Conservation (phyloP, 2,113 vertebrate species). For the Talpa occidentalis region DNA sequence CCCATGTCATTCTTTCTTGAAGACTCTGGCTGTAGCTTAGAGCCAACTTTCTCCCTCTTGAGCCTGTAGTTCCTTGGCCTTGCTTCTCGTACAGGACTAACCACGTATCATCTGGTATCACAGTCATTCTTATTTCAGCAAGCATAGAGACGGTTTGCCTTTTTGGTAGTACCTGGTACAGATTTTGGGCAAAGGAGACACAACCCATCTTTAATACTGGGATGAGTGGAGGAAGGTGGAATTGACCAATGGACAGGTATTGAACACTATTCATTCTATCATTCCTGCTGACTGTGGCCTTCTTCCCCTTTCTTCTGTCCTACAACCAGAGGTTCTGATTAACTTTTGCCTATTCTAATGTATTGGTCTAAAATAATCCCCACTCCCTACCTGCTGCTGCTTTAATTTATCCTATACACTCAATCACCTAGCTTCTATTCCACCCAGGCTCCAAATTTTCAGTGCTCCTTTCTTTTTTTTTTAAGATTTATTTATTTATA, state of each 20-base stretch:
- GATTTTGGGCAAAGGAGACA: not conserved
- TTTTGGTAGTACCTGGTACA: not conserved
- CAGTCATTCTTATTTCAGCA: not conserved
- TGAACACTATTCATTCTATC: not conserved
- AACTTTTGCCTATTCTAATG: not conserved
- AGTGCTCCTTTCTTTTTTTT: too few relatives aligned
- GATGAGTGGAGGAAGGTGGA: not conserved
- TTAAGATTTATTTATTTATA: too few relatives aligned
- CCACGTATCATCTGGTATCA: too few relatives aligned
- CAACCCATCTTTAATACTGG: not conserved
- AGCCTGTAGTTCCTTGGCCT: not conserved
- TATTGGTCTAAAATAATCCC: not conserved
- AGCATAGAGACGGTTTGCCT: not conserved
- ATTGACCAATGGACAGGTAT: accelerated
- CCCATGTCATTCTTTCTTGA: not conserved
- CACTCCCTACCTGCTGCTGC: not conserved
- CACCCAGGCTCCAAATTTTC: not conserved
- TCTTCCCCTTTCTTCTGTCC: not conserved
- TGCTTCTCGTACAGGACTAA: not conserved
- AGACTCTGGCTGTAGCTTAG: not conserved
- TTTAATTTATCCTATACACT: not conserved
- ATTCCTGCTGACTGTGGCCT: not conserved
- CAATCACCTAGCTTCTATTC: not conserved
- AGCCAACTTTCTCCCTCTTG: not conserved
- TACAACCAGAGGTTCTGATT: not conserved